These are phyloP conservation scores for Cantharis flavilabris DNA, from an alignment of 2,888 invertebrate species.

Conservation along the genomic window DNA sequence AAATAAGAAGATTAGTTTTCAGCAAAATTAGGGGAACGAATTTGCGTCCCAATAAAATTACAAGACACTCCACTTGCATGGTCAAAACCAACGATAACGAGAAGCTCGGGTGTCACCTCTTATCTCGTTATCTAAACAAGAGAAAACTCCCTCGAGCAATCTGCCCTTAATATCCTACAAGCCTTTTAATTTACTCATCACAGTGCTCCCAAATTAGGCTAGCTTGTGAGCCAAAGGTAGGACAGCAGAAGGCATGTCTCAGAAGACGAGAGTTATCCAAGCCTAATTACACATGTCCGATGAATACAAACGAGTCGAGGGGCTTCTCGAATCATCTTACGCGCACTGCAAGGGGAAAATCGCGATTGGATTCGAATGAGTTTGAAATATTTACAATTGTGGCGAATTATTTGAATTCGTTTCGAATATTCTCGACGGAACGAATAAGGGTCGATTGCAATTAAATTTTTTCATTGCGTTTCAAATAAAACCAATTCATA, in stretches of 20 bases:
- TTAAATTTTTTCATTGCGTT: background rate
- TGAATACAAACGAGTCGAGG: conserved; percentile 45
- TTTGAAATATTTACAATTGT: conserved; percentile 12
- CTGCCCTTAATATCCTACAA: conserved; percentile 28
- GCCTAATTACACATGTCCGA: conserved; percentile 43
- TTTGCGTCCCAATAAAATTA: background rate
- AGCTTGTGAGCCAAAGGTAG: conserved; percentile 19
- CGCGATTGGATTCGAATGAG: conserved; percentile 22
- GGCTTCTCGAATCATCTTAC: conserved; percentile 18
- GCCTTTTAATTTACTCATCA: conserved; percentile 35
- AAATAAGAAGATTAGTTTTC: background rate
- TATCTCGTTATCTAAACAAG: conserved; percentile 48
- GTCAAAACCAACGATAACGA: conserved; percentile 19
- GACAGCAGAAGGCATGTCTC: conserved; percentile 25
- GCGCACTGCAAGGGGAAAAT: conserved; percentile 11
- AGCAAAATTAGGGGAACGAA: background rate
- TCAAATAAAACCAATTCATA: no score
- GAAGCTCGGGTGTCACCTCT: conserved; percentile 42
- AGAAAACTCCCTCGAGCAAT: conserved; percentile 46
- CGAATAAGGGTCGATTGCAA: background rate
- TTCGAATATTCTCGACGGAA: conserved; percentile 2
- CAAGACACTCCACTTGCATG: background rate
- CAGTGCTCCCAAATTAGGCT: conserved; percentile 28
- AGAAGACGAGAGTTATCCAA: conserved; percentile 33
- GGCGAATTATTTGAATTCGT: background rate